These are phyloP conservation scores for Indicator indicator DNA, from an alignment of 2,113 vertebrate species.

Conservation along the genomic window DNA sequence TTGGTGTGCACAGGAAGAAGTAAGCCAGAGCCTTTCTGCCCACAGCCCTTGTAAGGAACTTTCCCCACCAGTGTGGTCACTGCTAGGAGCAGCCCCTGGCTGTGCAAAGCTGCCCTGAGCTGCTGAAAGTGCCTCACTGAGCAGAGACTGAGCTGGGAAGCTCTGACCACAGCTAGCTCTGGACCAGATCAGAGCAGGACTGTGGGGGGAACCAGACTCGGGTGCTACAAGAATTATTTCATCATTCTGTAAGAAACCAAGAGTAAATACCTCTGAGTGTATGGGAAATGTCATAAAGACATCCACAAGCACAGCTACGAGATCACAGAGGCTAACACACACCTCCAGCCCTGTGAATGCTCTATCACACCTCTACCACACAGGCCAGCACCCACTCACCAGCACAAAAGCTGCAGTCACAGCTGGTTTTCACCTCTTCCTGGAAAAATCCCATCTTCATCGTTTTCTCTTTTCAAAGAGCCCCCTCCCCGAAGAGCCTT, in stretches of 20 bases:
- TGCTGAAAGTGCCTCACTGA: too few relatives aligned
- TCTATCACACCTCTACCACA: accelerated
- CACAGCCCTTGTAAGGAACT: too few relatives aligned
- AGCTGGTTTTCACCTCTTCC: background rate
- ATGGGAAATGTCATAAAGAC: background rate
- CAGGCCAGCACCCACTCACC: accelerated
- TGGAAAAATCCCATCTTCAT: background rate
- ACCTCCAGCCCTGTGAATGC: accelerated
- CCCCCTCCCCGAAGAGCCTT: background rate
- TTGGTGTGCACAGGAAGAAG: too few relatives aligned
- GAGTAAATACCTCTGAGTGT: background rate
- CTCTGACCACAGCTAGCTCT: too few relatives aligned
- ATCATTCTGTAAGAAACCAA: background rate
- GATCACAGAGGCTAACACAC: background rate
- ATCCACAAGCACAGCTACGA: background rate
- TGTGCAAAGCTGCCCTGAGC: too few relatives aligned
- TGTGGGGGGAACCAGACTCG: background rate
- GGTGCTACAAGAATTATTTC: background rate
- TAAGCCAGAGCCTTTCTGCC: too few relatives aligned
- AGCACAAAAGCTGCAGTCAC: background rate
- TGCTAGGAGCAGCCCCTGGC: too few relatives aligned
- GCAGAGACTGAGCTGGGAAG: too few relatives aligned
- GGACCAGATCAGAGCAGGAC: too few relatives aligned
- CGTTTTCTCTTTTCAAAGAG: background rate
- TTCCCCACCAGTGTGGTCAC: too few relatives aligned